Percentiles rank a stretch among this genome's conserved stretches.
phyloP scores from a whole-genome alignment of 2,113 vertebrate species.

The Podarcis cretensis region DNA sequence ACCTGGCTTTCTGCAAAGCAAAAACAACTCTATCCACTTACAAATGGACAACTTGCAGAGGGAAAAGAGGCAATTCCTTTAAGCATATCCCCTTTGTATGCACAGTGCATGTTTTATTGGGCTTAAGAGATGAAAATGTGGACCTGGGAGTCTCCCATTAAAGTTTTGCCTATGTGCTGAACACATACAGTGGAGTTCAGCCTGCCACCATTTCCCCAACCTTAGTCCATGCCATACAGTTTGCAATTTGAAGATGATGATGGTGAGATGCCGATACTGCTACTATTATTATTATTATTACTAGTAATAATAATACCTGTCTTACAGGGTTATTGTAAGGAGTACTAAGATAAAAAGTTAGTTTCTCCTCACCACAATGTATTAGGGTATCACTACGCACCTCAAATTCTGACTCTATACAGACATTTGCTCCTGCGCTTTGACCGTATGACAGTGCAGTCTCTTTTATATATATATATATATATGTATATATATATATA shows the following conservation, averaged over 20 bases:
- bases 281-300: neutral
- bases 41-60: slow-evolving; percentile 41
- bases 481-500: no score
- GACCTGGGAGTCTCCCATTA: neutral
- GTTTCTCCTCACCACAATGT: neutral
- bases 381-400: no score
- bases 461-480: no score
- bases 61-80: slow-evolving; percentile 11
- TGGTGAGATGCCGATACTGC: no score
- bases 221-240: neutral
- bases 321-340: neutral
- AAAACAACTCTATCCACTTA: slow-evolving; percentile 45
- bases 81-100: neutral
- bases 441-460: no score
- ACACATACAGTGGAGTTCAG: neutral
- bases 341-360: neutral
- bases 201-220: no score
- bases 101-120: neutral
- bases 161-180: neutral
- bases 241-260: neutral
- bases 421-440: no score
- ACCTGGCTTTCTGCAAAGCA: slow-evolving; percentile 76
- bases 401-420: no score
- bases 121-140: neutral
- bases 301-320: neutral